A percentile compares a stretch with the other conserved stretches of the same genome.
Conservation (phyloP, 2,797 vertebrate species). For the Eulemur rubriventer region DNA sequence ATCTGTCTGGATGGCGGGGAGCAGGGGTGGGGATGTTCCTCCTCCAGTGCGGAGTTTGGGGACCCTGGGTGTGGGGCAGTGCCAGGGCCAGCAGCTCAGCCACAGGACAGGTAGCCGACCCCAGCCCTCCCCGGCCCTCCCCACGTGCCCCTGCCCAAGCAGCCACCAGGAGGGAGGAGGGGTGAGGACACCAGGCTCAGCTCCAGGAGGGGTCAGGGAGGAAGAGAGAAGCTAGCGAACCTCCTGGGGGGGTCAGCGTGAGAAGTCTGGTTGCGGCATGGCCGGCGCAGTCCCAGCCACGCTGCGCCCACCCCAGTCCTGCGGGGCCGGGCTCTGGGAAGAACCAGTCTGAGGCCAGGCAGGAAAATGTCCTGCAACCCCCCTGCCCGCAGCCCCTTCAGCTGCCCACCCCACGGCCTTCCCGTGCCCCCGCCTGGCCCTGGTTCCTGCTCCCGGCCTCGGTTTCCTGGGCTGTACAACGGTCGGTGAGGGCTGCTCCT, state of each 20-base stretch:
- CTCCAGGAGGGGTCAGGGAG: neutral
- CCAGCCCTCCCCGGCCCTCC: too few relatives aligned
- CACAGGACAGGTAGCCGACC: neutral
- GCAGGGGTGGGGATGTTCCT: too few relatives aligned
- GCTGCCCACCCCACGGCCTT: neutral
- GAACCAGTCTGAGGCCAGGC: too few relatives aligned
- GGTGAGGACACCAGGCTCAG: neutral
- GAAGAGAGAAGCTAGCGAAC: neutral
- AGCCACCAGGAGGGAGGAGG: neutral
- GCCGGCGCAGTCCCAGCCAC: neutral
- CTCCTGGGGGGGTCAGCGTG: neutral
- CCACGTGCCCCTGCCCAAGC: too few relatives aligned
- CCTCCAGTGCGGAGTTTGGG: neutral
- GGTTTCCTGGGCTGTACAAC: neutral
- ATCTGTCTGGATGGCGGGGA: too few relatives aligned
- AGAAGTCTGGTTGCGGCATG: too few relatives aligned
- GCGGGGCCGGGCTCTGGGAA: neutral
- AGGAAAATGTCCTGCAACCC: too few relatives aligned
- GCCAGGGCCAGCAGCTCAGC: too few relatives aligned
- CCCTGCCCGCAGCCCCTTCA: neutral
- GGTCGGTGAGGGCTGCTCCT: neutral
- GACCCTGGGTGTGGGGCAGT: accelerated
- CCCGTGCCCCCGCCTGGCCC: neutral
- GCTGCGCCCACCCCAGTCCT: neutral
- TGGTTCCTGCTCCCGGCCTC: neutral